These are phyloP conservation scores for Podarcis raffonei DNA, from an alignment of 2,113 vertebrate genomes.

Conservation along the genomic window DNA sequence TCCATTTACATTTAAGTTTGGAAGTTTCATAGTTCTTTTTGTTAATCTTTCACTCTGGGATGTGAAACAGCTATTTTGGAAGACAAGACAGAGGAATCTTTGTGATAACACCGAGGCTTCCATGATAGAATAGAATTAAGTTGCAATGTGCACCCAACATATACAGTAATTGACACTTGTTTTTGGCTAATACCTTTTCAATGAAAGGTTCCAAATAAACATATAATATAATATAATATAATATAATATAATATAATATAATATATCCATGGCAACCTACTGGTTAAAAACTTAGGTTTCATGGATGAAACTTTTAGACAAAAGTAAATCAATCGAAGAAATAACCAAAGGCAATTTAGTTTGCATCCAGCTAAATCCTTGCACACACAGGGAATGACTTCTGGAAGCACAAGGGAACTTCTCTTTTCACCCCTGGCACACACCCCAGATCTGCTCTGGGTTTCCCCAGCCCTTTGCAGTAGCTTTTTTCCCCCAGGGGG, in stretches of 20 bases:
- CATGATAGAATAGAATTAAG: neutral
- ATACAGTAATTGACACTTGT: neutral
- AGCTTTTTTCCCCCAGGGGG: too few species aligned
- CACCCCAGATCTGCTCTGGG: too few species aligned
- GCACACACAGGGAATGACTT: too few species aligned
- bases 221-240: too few species aligned
- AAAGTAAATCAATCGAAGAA: neutral
- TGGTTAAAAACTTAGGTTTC: neutral
- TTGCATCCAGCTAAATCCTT: too few species aligned
- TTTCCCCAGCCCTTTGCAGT: too few species aligned
- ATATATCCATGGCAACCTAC: neutral
- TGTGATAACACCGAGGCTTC: neutral
- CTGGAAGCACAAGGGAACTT: too few species aligned
- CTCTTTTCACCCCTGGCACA: too few species aligned
- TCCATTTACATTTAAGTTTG: neutral
- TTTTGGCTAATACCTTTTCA: neutral
- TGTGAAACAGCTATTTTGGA: neutral
- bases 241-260: too few species aligned
- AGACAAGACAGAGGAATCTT: neutral
- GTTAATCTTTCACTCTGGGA: neutral
- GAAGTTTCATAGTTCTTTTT: neutral
- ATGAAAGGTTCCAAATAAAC: neutral
- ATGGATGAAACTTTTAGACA: neutral
- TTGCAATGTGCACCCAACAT: neutral
- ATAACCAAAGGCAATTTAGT: neutral